Conservation (phyloP, 1,140 invertebrate genomes). For the Schlechtendalia chinensis region DNA sequence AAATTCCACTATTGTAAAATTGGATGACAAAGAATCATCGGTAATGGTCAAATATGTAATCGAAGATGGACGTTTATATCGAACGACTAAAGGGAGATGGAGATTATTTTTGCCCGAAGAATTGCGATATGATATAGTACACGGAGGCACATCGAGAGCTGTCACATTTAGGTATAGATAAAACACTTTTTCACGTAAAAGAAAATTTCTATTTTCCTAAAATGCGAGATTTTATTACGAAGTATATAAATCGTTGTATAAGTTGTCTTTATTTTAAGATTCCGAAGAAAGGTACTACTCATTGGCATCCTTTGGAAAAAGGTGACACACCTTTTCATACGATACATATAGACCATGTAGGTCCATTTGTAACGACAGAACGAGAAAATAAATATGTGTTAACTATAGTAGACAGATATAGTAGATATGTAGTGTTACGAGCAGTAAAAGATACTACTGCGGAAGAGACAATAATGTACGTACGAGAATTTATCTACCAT, state of each 20-base stretch:
- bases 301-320: background rate
- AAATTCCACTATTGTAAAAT: no score
- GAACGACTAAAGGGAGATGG: no score
- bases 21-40: no score
- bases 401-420: background rate
- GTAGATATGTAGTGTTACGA: background rate
- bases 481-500: background rate
- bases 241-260: background rate
- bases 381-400: constrained; percentile 4
- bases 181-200: no score
- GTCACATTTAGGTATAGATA: no score
- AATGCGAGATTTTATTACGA: no score
- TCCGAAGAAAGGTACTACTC: background rate
- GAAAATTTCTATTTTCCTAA: no score
- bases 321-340: background rate
- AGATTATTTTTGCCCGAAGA: no score
- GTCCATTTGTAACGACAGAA: background rate
- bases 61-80: no score
- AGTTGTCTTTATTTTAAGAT: background rate
- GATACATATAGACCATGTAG: background rate
- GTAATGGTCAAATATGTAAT: no score
- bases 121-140: no score
- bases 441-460: background rate
- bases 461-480: background rate
- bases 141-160: no score